Evolutionary conservation across 2,113 vertebrate genomes (phyloP).

Genomic region (Ancistrus triradiatus): DNA sequence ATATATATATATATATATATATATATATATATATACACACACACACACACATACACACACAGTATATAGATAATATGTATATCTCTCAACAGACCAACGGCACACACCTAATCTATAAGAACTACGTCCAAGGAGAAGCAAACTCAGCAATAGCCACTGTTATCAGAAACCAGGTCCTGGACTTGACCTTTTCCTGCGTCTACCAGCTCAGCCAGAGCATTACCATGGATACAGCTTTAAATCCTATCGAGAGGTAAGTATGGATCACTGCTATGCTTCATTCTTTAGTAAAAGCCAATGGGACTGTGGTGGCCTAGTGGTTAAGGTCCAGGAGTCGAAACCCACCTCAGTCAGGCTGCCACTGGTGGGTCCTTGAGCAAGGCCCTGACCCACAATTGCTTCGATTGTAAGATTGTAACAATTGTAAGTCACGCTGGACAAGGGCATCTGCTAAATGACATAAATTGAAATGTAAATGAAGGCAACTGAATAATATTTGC

Average conservation of each 20-base stretch:
- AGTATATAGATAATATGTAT: no score
- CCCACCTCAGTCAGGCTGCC: no score
- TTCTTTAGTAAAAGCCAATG: no score
- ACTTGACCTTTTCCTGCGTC: slow-evolving; percentile 16
- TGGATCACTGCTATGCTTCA: no score
- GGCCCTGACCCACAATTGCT: no score
- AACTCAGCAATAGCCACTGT: background rate
- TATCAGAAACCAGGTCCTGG: slow-evolving; percentile 9
- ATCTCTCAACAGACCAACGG: slow-evolving; percentile 27
- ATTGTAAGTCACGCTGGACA: no score
- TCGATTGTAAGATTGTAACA: background rate
- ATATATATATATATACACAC: background rate
- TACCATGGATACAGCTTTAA: slow-evolving; percentile 7
- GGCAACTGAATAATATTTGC: no score
- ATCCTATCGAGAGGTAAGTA: slow-evolving; percentile 2
- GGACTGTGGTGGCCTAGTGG: no score
- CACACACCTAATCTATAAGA: slow-evolving; percentile 23
- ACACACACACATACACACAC: background rate
- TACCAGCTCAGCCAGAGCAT: slow-evolving; percentile 19
- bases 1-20: background rate
- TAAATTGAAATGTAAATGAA: no score
- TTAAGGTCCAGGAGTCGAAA: no score
- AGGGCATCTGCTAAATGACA: no score
- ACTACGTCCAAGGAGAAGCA: background rate
- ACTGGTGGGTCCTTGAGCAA: no score